Evolutionary conservation across 2,888 invertebrate species (phyloP).

Genomic region (Mallateleia sp.): DNA sequence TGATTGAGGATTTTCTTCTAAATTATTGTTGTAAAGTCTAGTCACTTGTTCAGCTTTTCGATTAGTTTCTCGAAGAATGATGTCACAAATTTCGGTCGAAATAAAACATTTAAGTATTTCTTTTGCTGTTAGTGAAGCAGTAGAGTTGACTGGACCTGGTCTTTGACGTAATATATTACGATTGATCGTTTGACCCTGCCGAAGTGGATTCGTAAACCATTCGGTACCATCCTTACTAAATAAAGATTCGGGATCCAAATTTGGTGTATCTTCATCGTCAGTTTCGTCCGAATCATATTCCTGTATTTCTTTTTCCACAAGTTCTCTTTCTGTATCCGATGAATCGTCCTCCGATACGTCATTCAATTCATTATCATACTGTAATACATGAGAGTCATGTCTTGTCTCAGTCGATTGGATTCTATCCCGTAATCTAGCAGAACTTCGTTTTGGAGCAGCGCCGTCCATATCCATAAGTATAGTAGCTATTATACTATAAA

Average conservation of each 20-base stretch:
- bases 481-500: too few relatives aligned
- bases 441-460: too few relatives aligned
- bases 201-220: neutral
- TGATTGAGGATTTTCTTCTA: conserved; percentile 43
- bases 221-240: conserved; percentile 5
- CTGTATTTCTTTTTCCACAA: too few relatives aligned
- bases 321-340: too few relatives aligned
- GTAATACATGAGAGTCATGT: too few relatives aligned
- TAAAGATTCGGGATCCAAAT: neutral
- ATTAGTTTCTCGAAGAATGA: conserved; percentile 35
- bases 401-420: too few relatives aligned
- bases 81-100: conserved; percentile 41
- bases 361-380: too few relatives aligned
- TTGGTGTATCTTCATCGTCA: too few relatives aligned
- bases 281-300: too few relatives aligned
- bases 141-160: conserved; percentile 21
- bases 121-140: conserved; percentile 4
- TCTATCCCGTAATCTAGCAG: too few relatives aligned
- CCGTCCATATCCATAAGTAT: too few relatives aligned
- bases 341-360: too few relatives aligned
- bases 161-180: conserved; percentile 39
- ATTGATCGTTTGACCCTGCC: conserved; percentile 11
- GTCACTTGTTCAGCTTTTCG: conserved; percentile 39
- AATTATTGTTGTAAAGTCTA: conserved; percentile 20
- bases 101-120: conserved; percentile 21